phyloP scores from a whole-genome alignment of 2,888 invertebrate genomes.

The Hypsopygia costalis region DNA sequence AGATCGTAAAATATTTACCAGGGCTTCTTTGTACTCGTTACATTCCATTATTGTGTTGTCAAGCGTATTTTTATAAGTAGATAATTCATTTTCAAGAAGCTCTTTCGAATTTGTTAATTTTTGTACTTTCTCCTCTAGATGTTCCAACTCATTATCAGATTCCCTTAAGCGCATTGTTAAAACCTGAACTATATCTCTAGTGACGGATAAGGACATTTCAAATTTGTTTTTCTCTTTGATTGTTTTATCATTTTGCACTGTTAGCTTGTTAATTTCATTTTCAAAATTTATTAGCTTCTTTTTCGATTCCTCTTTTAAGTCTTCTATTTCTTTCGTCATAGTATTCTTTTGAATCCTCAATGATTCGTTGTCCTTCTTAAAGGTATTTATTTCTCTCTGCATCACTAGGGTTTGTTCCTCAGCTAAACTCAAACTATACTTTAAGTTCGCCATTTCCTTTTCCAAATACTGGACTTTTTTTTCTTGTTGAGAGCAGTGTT shows the following conservation, averaged over 20 bases:
- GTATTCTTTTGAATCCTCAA: conserved; percentile 43
- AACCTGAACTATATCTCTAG: conserved; percentile 80
- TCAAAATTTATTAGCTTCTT: conserved; percentile 58
- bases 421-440: conserved; percentile 40
- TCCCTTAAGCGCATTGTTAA: conserved; percentile 78
- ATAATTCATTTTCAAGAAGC: conserved; percentile 53
- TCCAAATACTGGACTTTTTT: conserved; percentile 51
- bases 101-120: conserved; percentile 51
- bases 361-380: conserved; percentile 49
- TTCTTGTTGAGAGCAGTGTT: conserved; percentile 55
- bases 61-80: conserved; percentile 51
- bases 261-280: conserved; percentile 64
- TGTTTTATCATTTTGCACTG: conserved; percentile 62
- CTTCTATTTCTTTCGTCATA: conserved; percentile 43
- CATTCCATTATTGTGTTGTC: conserved; percentile 61
- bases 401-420: conserved; percentile 51
- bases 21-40: conserved; percentile 69
- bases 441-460: conserved; percentile 54
- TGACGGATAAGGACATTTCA: conserved; percentile 80
- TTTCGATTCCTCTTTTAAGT: conserved; percentile 57
- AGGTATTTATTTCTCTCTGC: conserved; percentile 45
- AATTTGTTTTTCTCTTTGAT: conserved; percentile 77
- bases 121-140: conserved; percentile 65
- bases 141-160: conserved; percentile 81
- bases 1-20: conserved; percentile 68